Evolutionary conservation across 2,888 invertebrate species (phyloP).

Genomic region (Tupiocoris notatus): DNA sequence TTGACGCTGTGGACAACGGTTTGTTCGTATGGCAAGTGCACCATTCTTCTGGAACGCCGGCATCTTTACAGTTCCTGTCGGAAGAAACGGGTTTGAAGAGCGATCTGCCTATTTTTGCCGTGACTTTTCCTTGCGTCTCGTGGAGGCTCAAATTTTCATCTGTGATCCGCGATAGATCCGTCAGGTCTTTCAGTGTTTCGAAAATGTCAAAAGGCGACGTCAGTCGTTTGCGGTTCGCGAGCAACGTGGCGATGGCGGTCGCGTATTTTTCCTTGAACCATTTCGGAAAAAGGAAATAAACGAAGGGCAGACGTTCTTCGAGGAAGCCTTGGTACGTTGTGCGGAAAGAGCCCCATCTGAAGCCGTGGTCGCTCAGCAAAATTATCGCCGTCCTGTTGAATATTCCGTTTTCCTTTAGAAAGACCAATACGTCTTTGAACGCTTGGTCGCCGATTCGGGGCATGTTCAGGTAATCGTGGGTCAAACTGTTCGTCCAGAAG

Average conservation of each 20-base stretch:
- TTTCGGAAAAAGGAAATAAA: slow-evolving; percentile 67
- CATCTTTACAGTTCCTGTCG: slow-evolving; percentile 71
- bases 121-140: background rate
- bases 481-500: slow-evolving; percentile 79
- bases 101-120: slow-evolving; percentile 62
- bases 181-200: slow-evolving; percentile 71
- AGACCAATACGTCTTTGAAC: slow-evolving; percentile 61
- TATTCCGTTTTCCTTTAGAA: slow-evolving; percentile 58
- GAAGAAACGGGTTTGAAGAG: slow-evolving; percentile 71
- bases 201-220: slow-evolving; percentile 83
- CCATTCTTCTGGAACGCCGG: slow-evolving; percentile 80
- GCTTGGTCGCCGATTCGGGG: slow-evolving; percentile 71
- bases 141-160: slow-evolving; percentile 44
- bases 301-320: slow-evolving; percentile 83
- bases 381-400: slow-evolving; percentile 69
- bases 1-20: slow-evolving; percentile 56
- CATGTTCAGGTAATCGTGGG: slow-evolving; percentile 81
- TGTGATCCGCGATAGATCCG: slow-evolving; percentile 58
- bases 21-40: slow-evolving; percentile 78
- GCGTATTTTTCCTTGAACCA: slow-evolving; percentile 67
- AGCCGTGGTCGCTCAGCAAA: slow-evolving; percentile 83
- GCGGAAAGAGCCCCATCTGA: slow-evolving; percentile 80
- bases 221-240: slow-evolving; percentile 66
- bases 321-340: slow-evolving; percentile 80
- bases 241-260: slow-evolving; percentile 64